Conservation (phyloP, 2,797 vertebrate species). For the Sternarchorhynchus goeldii region DNA sequence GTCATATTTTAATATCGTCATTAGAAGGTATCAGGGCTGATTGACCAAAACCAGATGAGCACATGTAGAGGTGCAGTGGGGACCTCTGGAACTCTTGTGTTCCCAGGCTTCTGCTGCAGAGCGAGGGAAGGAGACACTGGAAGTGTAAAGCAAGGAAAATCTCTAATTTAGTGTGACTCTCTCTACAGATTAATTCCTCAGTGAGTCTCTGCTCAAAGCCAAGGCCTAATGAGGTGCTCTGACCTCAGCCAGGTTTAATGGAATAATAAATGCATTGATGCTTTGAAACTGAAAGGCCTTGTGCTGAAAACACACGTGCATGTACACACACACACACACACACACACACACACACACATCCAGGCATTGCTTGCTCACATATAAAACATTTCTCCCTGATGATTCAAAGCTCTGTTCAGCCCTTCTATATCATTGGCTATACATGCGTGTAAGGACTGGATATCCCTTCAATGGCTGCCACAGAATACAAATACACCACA, state of each 20-base stretch:
- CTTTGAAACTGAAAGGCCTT: constrained; percentile 61
- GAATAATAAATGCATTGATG: constrained; percentile 62
- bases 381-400: neutral
- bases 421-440: constrained; percentile 33
- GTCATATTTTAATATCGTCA: constrained; percentile 31
- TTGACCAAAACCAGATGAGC: constrained; percentile 46
- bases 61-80: neutral
- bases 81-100: constrained; percentile 14
- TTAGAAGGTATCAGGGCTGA: constrained; percentile 34
- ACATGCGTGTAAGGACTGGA: constrained; percentile 38
- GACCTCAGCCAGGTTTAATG: constrained; percentile 64
- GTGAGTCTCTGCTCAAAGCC: constrained; percentile 57
- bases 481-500: constrained; percentile 48
- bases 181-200: constrained; percentile 63
- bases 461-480: constrained; percentile 43
- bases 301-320: constrained; percentile 31
- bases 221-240: constrained; percentile 59
- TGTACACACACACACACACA: constrained; percentile 17
- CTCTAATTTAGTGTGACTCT: constrained; percentile 54
- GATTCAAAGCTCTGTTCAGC: constrained; percentile 16
- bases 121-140: constrained; percentile 29
- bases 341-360: constrained; percentile 6
- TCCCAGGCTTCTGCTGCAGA: constrained; percentile 20
- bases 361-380: neutral
- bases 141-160: constrained; percentile 52